phyloP scores from a whole-genome alignment of 1,140 invertebrate genomes.

The Tetramorium alpestre region DNA sequence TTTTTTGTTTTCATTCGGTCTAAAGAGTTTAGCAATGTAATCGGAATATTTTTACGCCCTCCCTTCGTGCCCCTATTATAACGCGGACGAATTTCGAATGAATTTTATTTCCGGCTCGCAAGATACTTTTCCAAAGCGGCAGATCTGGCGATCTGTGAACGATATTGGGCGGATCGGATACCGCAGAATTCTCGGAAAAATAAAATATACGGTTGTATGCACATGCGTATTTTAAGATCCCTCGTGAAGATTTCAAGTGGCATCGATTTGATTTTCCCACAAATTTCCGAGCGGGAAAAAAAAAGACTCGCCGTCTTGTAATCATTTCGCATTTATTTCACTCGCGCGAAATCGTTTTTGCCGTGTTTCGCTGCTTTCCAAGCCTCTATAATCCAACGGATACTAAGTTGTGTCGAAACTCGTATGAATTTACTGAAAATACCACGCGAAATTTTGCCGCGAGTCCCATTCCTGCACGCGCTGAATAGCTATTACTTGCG shows the following conservation, averaged over 20 bases:
- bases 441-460: conserved; percentile 8
- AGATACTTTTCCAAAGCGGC: conserved; percentile 27
- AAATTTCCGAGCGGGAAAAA: neutral
- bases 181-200: neutral
- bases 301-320: neutral
- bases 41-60: conserved; percentile 42
- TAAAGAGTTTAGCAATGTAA: conserved; percentile 57
- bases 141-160: neutral
- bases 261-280: neutral
- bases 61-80: neutral
- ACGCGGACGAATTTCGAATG: neutral
- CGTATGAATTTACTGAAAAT: conserved; percentile 44
- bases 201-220: neutral
- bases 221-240: neutral
- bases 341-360: neutral
- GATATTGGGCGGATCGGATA: neutral
- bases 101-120: conserved; percentile 27
- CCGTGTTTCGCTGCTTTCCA: neutral
- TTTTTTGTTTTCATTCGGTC: neutral
- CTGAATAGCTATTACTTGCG: conserved; percentile 59
- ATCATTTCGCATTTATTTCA: neutral
- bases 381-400: conserved; percentile 11
- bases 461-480: conserved; percentile 19
- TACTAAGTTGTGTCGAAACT: conserved; percentile 22
- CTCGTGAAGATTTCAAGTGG: neutral